Evolutionary conservation across 2,113 vertebrate species (phyloP), one percentile per base, ranked within the genome.

Genomic region (Corydoras maculifer): DNA sequence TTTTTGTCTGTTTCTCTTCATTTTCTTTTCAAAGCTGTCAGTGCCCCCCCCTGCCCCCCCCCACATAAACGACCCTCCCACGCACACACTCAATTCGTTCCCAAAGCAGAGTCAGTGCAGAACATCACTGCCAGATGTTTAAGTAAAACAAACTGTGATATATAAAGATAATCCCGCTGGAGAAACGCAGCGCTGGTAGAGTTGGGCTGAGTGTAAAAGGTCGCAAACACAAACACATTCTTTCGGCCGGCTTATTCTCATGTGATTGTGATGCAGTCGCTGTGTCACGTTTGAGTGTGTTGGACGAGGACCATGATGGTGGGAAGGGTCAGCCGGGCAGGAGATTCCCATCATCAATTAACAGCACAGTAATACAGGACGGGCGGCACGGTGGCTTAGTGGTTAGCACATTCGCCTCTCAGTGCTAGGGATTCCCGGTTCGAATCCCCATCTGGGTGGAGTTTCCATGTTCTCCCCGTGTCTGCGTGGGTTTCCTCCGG

Each of bases 91-190:
- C 25, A 2, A 9, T 58, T 65, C 48, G 59, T 82, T 75, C 48
- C 66, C 71, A 75, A 82, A 82, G 69, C 70, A 61, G 15, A 2
- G 71, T 58, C 62, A 63, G 69, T 31, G 58, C 73, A 65, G 60
- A 76, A 78, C 14, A 86, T 83, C 76, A 71, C 68, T 86, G 70
- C 86, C 88, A 90, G 87, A 89, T 90, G 88, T 89, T 83, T 80
- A 78, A 83, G 73, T 82, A 60, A 85, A 87, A 87, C 83, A 81
- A 51, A 71, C 70, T 77, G 75, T 74, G 69, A 29, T 75, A 66
- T 70, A 68, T 79, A 81, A 78, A 80, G 79, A 86, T 83, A 79
- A 86, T 84, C 84, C 82, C 86, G 65, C 72, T 54, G 70, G 86
- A 83, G 75, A 70, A 78, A 79, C 57, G 53, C 61, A 58, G 55